Evolutionary conservation across 2,113 vertebrate genomes (phyloP).

Genomic region (Bubalus kerabau): DNA sequence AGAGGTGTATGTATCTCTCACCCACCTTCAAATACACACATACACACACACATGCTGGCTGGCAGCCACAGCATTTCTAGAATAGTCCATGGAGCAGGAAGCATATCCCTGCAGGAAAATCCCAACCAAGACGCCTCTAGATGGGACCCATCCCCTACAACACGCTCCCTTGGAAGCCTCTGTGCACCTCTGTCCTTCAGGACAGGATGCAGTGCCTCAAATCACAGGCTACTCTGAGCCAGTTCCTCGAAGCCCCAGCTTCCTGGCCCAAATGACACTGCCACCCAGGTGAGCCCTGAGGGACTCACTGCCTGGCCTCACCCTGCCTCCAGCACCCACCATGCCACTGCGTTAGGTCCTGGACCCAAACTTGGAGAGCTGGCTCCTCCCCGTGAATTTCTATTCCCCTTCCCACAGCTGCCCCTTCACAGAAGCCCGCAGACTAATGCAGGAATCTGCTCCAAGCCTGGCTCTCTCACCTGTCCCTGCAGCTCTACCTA

Average conservation of each 20-base stretch:
- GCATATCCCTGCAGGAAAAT: not conserved
- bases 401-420: rapidly evolving
- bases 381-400: rapidly evolving
- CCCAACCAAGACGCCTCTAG: not conserved
- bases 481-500: rapidly evolving
- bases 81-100: not conserved
- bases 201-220: rapidly evolving
- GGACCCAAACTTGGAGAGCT: not conserved
- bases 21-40: not conserved
- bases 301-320: rapidly evolving
- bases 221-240: not conserved
- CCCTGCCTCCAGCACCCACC: rapidly evolving
- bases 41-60: rapidly evolving
- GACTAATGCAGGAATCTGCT: rapidly evolving
- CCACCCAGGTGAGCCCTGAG: rapidly evolving
- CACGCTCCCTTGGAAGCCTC: not conserved
- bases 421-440: rapidly evolving
- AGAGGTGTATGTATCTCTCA: not conserved
- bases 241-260: not conserved
- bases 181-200: not conserved
- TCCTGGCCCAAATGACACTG: not conserved
- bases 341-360: rapidly evolving
- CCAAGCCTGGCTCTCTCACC: not conserved
- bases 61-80: not conserved
- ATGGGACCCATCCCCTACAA: not conserved